Evolutionary conservation across 1,140 invertebrate species (phyloP).

Genomic region (Drosophila miranda): DNA sequence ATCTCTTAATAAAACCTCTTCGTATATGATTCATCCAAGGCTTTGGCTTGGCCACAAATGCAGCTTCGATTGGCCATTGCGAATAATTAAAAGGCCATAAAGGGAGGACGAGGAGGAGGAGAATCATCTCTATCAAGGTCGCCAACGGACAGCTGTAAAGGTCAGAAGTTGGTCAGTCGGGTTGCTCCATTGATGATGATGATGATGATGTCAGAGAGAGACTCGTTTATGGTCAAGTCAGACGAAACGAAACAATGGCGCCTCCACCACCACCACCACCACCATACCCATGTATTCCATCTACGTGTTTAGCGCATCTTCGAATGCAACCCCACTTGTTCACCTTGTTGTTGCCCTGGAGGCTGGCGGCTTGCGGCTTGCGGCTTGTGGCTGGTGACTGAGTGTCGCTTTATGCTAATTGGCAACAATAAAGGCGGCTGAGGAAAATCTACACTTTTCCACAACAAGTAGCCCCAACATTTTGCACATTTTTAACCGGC

Average conservation of each 20-base stretch:
- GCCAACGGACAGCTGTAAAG: conserved; percentile 52
- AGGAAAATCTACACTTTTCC: conserved; percentile 54
- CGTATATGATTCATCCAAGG: background rate
- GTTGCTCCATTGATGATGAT: conserved; percentile 11
- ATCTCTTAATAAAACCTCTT: conserved; percentile 6
- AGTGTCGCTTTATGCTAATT: conserved; percentile 68
- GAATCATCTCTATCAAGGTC: conserved; percentile 41
- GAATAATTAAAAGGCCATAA: conserved; percentile 58
- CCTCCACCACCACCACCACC: background rate
- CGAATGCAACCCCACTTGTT: conserved; percentile 62
- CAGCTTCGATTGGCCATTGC: conserved; percentile 24
- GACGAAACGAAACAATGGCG: conserved; percentile 65
- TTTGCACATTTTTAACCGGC: conserved; percentile 56
- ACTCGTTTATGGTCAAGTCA: conserved; percentile 51
- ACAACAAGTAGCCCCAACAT: conserved; percentile 47
- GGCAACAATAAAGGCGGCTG: conserved; percentile 55
- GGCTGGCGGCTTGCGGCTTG: conserved; percentile 8
- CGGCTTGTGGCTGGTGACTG: conserved; percentile 11
- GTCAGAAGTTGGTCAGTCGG: conserved; percentile 60
- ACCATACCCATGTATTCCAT: too few species aligned
- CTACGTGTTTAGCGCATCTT: conserved; percentile 54
- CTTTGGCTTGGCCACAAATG: conserved; percentile 12
- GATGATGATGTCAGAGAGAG: conserved; percentile 57
- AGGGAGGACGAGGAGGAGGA: conserved; percentile 32
- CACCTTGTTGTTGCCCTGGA: conserved; percentile 48